Evolutionary conservation across 1,140 invertebrate species (phyloP), one percentile per base, ranked within the genome.

Genomic region (Solenopsis fugax): DNA sequence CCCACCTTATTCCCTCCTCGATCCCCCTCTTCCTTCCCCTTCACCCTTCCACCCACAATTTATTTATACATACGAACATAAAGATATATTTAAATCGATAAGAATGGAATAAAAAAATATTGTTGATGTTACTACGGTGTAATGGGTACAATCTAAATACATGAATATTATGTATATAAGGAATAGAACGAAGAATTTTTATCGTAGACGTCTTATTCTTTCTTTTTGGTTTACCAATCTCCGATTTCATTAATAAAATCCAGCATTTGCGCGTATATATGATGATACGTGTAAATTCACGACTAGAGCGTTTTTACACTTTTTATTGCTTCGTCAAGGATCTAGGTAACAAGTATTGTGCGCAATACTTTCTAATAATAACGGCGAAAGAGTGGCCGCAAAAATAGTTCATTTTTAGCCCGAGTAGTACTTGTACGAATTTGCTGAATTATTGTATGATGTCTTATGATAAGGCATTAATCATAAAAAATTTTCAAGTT

Each of bases 91-190:
- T 93, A 93, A 93, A 91, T 91, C 87, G 87, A 88, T 93, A 91
- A 85, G 81, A 73, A 87, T 77, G 45, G 58, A 82, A 73, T 54
- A 85, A 91, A 88, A 92, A 92, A 75, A 75, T 56, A 92, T 93
- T 94, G 93, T 94, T 94, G 91, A 93, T 94, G 93, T 94, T 94
- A 93, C 77, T 94, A 92, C 85, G 93, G 93, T 94, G 92, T 94
- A 94, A 94, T 94, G 94, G 93, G 93, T 94, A 94, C 91, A 92
- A 94, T 92, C 77, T 92, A 94, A 94, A 93, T 94, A 94, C 90
- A 94, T 91, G 87, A 93, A 89, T 87, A 93, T 92, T 91, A 93
- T 93, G 91, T 93, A 94, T 92, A 93, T 93, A 94, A 93, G 58
- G 65, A 84, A 87, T 85, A 87, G 78, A 87, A 62, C 56, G 67